Base-by-base conservation (phyloP, 2,113 vertebrate genomes). In the Emydura subglobosa region DNA sequence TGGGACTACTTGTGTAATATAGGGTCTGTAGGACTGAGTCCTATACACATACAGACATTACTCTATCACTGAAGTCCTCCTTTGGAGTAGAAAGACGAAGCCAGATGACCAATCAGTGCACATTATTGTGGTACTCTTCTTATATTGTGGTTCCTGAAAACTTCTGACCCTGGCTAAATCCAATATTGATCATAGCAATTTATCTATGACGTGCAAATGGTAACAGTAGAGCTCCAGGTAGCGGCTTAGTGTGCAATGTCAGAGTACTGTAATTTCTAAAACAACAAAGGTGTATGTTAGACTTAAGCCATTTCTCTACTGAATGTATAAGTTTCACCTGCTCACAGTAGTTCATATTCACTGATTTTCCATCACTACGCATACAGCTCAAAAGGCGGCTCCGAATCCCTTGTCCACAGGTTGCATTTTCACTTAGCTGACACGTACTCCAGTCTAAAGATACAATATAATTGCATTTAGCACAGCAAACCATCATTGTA, bases 371-470 rank as follows among this genome's bases (percentile, higher is more conserved):
- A 0, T 99, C 99, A 3, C 99, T 99, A 94, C 99, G 99, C 72
- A 90, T 82, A 86, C 99, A 99, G 97, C 99, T 99, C 83, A 99
- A 95, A 76, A 99, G 98, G 31, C 99, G 99, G 2, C 95, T 97
- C 74, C 95, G 98, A 78, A 98, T 93, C 1, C 99, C 99, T 7
- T 95, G 98, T 7, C 99, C 99, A 1, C 99, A 99, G 55, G 98
- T 97, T 9, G 99, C 98, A 3, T 98, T 98, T 97, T 99, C 99
- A 93, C 97, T 98, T 96, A 99, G 98, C 96, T 99, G 99, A 97
- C 99, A 99, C 1, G 98, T 98, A 68, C 99, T 99, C 99, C 99
- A 99, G 53, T 99, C 99, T 99, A 97, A 11, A 89, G 95, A 85
- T 65, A 95, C 88, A 91, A 89, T 88, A 94, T 83, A 94, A 81